Evolutionary conservation across 2,797 vertebrate genomes (phyloP).

Genomic region (Prunella strophiata): DNA sequence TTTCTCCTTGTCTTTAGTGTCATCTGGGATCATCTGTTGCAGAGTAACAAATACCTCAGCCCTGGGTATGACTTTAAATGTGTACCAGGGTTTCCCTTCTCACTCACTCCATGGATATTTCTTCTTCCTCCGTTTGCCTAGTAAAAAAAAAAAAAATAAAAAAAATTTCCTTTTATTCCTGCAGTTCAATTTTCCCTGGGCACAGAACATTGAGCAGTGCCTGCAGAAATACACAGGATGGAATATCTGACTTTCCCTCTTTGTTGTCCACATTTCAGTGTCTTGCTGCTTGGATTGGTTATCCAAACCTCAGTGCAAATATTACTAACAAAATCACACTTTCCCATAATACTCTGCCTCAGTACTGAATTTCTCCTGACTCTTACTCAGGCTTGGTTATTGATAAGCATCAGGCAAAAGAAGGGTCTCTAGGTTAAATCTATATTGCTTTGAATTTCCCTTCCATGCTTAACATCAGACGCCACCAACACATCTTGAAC

Average conservation of each 20-base stretch:
- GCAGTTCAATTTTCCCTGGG: background rate
- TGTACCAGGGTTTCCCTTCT: background rate
- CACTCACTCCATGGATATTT: background rate
- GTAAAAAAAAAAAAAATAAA: background rate
- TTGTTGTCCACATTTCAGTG: background rate
- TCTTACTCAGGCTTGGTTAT: constrained; percentile 7
- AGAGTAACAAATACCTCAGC: background rate
- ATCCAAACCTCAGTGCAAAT: constrained; percentile 9
- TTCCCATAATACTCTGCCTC: background rate
- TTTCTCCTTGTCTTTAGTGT: background rate
- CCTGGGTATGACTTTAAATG: background rate
- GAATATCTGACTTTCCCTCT: constrained; percentile 27
- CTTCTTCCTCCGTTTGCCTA: background rate
- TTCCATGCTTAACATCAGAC: constrained; percentile 71
- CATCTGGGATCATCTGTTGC: background rate
- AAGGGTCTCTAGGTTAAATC: constrained; percentile 64
- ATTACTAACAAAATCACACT: constrained; percentile 19
- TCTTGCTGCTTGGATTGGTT: background rate
- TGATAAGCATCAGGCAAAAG: constrained; percentile 65
- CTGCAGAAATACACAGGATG: background rate
- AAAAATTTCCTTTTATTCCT: background rate
- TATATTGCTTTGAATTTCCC: constrained; percentile 71
- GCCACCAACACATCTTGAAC: constrained; percentile 75
- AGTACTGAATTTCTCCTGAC: background rate
- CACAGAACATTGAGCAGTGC: background rate